These are phyloP conservation scores for Ectropis crepuscularia DNA, from an alignment of 2,888 invertebrate genomes.

Conservation along the genomic window DNA sequence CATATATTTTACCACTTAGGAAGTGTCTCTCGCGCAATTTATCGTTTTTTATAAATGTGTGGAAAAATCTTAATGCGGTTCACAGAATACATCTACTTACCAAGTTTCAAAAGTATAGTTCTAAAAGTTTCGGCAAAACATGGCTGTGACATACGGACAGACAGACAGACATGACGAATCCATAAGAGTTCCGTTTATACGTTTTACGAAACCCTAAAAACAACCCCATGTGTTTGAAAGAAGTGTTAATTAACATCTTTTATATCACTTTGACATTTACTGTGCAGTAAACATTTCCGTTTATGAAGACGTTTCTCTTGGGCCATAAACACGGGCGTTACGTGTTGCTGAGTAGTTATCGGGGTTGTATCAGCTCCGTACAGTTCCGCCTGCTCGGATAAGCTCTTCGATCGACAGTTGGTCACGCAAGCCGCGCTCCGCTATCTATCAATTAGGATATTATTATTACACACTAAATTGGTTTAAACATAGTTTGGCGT, in stretches of 20 bases:
- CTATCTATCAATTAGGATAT: slow-evolving; percentile 53
- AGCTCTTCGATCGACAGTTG: slow-evolving; percentile 60
- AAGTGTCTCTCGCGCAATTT: too few relatives aligned
- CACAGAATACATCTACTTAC: too few relatives aligned
- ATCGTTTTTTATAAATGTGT: too few relatives aligned
- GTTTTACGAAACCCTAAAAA: too few relatives aligned
- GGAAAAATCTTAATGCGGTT: too few relatives aligned
- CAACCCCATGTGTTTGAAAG: neutral
- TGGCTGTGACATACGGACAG: too few relatives aligned
- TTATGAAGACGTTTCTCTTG: slow-evolving; percentile 47
- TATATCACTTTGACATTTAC: slow-evolving; percentile 36
- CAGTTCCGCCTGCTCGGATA: slow-evolving; percentile 55
- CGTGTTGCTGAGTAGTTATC: slow-evolving; percentile 61
- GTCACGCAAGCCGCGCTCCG: slow-evolving; percentile 54
- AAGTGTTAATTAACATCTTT: slow-evolving; percentile 21
- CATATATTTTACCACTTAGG: too few relatives aligned
- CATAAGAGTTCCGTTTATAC: too few relatives aligned
- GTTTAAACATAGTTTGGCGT: neutral
- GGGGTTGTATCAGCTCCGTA: slow-evolving; percentile 47
- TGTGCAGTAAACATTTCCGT: slow-evolving; percentile 40
- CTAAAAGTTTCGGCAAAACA: too few relatives aligned
- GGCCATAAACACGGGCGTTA: slow-evolving; percentile 51
- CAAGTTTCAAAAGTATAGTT: too few relatives aligned
- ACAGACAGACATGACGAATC: too few relatives aligned
- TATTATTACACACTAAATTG: slow-evolving; percentile 36